These are phyloP conservation scores for Erebia epiphron DNA, from an alignment of 2,888 invertebrate genomes.

Conservation along the genomic window DNA sequence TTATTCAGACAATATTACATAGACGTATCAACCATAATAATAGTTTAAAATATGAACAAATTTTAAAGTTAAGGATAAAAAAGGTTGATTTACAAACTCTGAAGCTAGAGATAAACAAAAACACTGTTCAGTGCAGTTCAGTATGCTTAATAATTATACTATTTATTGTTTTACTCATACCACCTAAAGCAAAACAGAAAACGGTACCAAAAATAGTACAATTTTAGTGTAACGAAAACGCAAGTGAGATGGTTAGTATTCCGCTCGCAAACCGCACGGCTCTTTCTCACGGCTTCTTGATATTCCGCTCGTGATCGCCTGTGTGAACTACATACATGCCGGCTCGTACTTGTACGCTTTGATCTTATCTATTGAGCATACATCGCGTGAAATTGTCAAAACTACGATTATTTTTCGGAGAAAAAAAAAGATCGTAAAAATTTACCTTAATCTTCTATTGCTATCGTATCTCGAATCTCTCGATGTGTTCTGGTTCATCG, in stretches of 20 bases:
- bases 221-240: constrained; percentile 66
- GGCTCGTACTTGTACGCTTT: constrained; percentile 34
- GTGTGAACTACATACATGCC: constrained; percentile 62
- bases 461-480: not conserved
- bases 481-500: not conserved
- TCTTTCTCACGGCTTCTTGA: constrained; percentile 71
- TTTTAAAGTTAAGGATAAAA: too few relatives aligned
- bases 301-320: constrained; percentile 59
- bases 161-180: too few relatives aligned
- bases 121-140: too few relatives aligned
- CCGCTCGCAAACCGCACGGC: constrained; percentile 66
- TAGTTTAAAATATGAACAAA: too few relatives aligned
- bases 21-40: too few relatives aligned
- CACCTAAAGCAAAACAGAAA: constrained; percentile 7
- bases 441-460: too few relatives aligned
- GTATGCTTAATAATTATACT: too few relatives aligned
- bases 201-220: constrained; percentile 32
- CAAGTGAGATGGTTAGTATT: constrained; percentile 72
- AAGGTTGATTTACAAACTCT: too few relatives aligned
- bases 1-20: too few relatives aligned
- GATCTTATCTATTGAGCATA: constrained; percentile 19
- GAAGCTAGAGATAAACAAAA: too few relatives aligned
- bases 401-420: not conserved
- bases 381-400: constrained; percentile 10
- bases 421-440: too few relatives aligned